Percentiles rank a stretch among this genome's conserved stretches.
phyloP scores from a whole-genome alignment of 2,113 vertebrate genomes.

The Gambusia affinis region DNA sequence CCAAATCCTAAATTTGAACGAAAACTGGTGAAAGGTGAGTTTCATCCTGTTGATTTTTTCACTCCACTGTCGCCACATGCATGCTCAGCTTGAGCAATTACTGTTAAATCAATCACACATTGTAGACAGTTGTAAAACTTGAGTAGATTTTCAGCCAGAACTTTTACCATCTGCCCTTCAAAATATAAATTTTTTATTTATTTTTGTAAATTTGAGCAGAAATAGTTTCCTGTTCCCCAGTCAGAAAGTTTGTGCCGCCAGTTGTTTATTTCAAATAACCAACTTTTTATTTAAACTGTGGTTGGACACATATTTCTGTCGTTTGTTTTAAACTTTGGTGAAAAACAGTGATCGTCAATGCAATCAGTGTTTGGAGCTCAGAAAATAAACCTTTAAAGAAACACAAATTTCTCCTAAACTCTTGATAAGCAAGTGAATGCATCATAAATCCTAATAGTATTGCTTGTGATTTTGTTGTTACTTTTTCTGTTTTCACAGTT shows the following conservation, averaged over 20 bases:
- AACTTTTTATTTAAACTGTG: not conserved
- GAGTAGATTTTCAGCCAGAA: no score
- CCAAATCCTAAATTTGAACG: no score
- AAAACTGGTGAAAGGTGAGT: no score
- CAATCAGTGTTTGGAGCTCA: not conserved
- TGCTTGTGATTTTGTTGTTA: not conserved
- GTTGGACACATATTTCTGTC: not conserved
- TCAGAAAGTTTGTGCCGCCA: not conserved
- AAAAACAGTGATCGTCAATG: not conserved
- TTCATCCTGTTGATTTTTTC: no score
- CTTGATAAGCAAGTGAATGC: not conserved
- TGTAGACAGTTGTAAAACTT: no score
- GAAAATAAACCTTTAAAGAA: not conserved
- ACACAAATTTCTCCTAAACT: not conserved
- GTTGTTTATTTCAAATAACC: not conserved
- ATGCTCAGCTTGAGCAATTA: no score
- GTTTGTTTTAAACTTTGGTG: not conserved
- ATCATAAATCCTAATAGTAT: not conserved
- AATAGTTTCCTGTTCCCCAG: not conserved
- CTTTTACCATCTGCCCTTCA: no score
- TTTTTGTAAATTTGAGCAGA: not conserved
- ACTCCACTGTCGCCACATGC: no score
- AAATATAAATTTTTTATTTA: no score
- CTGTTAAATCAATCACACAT: no score
- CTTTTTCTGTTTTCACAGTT: slow-evolving; percentile 1